Base-by-base conservation (phyloP, 2,113 vertebrate species). In the Phalacrocorax aristotelis region DNA sequence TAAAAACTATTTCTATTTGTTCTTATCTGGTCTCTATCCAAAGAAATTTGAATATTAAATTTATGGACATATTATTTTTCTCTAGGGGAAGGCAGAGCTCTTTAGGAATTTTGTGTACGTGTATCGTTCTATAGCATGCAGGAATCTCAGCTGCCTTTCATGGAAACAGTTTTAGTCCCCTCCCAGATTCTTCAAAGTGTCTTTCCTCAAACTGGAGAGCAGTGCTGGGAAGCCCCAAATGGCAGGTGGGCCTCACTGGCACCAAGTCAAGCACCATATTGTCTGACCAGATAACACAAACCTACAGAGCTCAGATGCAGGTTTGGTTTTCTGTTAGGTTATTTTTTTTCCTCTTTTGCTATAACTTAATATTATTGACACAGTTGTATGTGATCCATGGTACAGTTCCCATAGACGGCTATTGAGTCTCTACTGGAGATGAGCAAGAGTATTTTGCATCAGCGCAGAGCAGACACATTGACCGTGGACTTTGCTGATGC, bases 401-500 rank as follows among this genome's bases (percentile, higher is more conserved):
- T 7, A 68, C 1, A 3, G 22, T 66, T 91, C 61, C 52, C 52
- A 55, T 11, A 75, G 61, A 23, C 3, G 30, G 32, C 15, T 68
- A 26, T 12, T 64, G 52, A 60, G 38, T 51, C 44, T 80, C 58
- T 75, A 18, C 29, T 74, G 68, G 54, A 74, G 71, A 30, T 21
- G 23, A 88, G 9, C 21, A 46, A 22, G 11, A 91, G 12, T 20
- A 22, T 38, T 93, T 34, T 90, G 19, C 65, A 58, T 20, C 16
- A 77, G 79, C 44, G 38, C 11, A 32, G 48, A 36, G 9, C 1
- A 1, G 22, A 22, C 0, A 0, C 19, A 29, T 15, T 46, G 42
- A 60, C 48, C 9, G 5, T 9, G 27, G 22, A 8, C 26, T 69
- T 82, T 85, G 29, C 26, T 66, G 84, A 71, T 54, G 25, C 9